A percentile compares a stretch with the other conserved stretches of the same genome.
phyloP scores from a whole-genome alignment of 2,888 invertebrate genomes.

The Cataglyphis rosenhaueri region DNA sequence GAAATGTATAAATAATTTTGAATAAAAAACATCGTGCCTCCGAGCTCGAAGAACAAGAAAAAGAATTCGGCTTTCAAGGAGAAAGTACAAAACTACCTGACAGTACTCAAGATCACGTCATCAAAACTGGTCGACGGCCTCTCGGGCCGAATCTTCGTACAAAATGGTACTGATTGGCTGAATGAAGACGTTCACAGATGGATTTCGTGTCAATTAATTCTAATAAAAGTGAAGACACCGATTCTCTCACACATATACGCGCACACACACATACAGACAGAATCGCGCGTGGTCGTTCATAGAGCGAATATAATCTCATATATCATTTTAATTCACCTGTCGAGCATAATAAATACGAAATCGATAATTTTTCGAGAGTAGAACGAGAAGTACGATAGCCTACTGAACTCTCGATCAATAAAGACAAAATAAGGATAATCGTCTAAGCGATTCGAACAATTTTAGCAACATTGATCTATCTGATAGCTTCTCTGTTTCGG shows the following conservation, averaged over 20 bases:
- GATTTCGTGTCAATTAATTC: slow-evolving; percentile 62
- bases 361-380: background rate
- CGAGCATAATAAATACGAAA: slow-evolving; percentile 13
- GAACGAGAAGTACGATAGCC: background rate
- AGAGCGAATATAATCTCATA: slow-evolving; percentile 4
- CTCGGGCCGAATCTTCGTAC: slow-evolving; percentile 55
- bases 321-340: slow-evolving; percentile 29
- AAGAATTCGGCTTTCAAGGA: slow-evolving; percentile 55
- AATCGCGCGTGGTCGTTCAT: slow-evolving; percentile 3
- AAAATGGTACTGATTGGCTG: slow-evolving; percentile 68
- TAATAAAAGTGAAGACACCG: slow-evolving; percentile 59
- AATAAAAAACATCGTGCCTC: background rate
- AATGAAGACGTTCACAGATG: slow-evolving; percentile 56
- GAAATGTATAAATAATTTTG: background rate
- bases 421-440: slow-evolving; percentile 7
- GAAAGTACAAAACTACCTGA: slow-evolving; percentile 60
- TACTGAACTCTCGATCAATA: slow-evolving; percentile 7
- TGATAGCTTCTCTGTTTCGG: background rate
- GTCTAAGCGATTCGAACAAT: background rate
- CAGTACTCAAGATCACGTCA: slow-evolving; percentile 63
- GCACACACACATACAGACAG: too few species aligned
- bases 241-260: background rate
- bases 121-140: slow-evolving; percentile 52
- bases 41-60: slow-evolving; percentile 6
- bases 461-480: background rate